phyloP scores from a whole-genome alignment of 2,888 invertebrate genomes.

The Adelognathus sp. region DNA sequence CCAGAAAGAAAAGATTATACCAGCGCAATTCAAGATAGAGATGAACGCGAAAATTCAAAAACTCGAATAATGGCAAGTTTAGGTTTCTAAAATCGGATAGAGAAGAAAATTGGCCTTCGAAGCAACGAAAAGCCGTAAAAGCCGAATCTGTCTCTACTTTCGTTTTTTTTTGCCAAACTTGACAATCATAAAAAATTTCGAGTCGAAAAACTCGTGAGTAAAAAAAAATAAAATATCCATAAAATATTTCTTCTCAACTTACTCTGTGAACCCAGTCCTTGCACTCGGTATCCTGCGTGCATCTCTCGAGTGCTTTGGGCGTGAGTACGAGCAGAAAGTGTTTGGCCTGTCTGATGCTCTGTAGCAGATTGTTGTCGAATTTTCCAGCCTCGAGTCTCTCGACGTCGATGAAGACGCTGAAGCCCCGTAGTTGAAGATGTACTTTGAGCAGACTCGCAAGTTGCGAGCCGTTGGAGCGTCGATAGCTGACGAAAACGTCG shows the following conservation, averaged over 20 bases:
- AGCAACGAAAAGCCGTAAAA: too few species aligned
- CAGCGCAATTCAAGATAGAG: too few species aligned
- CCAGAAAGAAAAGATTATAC: too few species aligned
- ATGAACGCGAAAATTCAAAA: too few species aligned
- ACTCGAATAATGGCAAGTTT: too few species aligned
- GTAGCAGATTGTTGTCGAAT: conserved; percentile 98
- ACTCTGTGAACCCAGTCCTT: conserved; percentile 99
- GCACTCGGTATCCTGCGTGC: conserved; percentile 94
- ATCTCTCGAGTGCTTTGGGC: conserved; percentile 96
- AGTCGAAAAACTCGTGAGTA: not conserved
- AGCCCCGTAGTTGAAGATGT: conserved; percentile 96
- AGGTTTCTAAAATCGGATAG: too few species aligned
- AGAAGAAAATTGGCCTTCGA: too few species aligned
- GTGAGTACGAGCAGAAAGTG: conserved; percentile 98
- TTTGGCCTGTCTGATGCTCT: conserved; percentile 98
- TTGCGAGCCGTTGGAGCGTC: conserved; percentile 98
- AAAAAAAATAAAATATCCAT: not conserved
- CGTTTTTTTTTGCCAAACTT: too few species aligned
- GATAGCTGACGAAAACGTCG: conserved; percentile 99
- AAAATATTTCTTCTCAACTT: conserved; percentile 77
- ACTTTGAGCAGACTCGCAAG: conserved; percentile 97
- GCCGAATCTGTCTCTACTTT: too few species aligned
- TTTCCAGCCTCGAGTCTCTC: conserved; percentile 99
- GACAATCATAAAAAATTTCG: not conserved
- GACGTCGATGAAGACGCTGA: conserved; percentile 98